These are phyloP conservation scores for Sceliomorpha sp. DNA, from an alignment of 2,888 invertebrate genomes.

Conservation along the genomic window DNA sequence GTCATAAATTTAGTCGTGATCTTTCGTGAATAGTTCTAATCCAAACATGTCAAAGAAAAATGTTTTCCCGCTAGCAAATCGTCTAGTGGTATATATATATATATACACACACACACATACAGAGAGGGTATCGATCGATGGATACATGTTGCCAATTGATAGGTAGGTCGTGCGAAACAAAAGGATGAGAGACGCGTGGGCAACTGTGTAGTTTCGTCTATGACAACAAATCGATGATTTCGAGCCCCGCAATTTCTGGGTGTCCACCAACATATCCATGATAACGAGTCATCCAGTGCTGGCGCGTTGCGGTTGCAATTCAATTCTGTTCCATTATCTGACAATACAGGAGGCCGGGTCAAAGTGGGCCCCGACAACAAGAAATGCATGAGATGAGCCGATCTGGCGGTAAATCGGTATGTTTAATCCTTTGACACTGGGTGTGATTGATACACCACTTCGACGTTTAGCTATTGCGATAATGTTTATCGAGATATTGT, in stretches of 20 bases:
- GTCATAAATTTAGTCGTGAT: conserved; percentile 26
- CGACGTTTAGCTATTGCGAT: not conserved
- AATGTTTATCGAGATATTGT: too few species aligned
- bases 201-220: not conserved
- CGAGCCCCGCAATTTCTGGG: conserved; percentile 32
- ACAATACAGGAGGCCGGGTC: not conserved
- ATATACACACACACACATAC: not conserved
- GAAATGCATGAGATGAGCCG: not conserved
- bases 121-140: conserved; percentile 32
- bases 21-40: conserved; percentile 20
- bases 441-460: not conserved
- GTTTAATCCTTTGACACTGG: too few species aligned
- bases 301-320: conserved; percentile 18
- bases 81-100: conserved; percentile 16
- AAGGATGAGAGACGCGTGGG: conserved; percentile 19
- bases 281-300: conserved; percentile 25
- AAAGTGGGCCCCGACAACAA: conserved; percentile 6
- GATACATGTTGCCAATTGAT: conserved; percentile 36
- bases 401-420: not conserved
- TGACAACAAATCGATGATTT: conserved; percentile 33
- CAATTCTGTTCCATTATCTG: conserved; percentile 31
- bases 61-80: conserved; percentile 16
- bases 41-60: conserved; percentile 28
- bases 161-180: conserved; percentile 32
- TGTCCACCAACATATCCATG: conserved; percentile 20